Evolutionary conservation across 2,113 vertebrate species (phyloP), one percentile per base, ranked within the genome.

Genomic region (Fregata magnificens): DNA sequence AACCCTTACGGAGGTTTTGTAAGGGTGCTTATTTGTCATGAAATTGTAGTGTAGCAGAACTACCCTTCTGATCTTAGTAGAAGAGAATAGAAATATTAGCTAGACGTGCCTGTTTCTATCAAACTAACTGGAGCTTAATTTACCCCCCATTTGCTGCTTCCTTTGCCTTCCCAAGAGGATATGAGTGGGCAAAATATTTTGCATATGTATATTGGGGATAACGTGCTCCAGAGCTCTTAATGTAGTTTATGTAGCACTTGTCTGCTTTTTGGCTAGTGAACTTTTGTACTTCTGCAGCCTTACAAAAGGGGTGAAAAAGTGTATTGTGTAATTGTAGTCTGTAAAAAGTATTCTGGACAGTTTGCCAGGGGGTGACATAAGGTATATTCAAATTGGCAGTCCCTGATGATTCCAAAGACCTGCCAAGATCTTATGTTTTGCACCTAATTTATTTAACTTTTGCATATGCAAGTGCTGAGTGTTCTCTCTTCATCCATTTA

Each of bases 361-460:
- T 63, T 93, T 94, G 49, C 79, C 84, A 82, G 83, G 69, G 85
- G 45, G 32, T 91, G 78, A 95, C 42, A 42, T 77, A 82, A 94
- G 55, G 36, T 70, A 70, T 76, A 58, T 73, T 88, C 45, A 77
- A 36, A 65, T 66, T 88, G 81, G 55, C 66, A 34, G 58, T 80
- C 45, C 26, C 26, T 66, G 26, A 50, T 45, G 31, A n/a, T 85
- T 90, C 52, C 77, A 58, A 83, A 90, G 81, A 80, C 45, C 18
- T 9, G 66, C 58, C 86, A 94, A 90, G 89, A 85, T 85, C 72
- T 67, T 73, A 22, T 13, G 4, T 15, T 95, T 94, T 38, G 0
- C 74, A 79, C 86, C 49, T 95, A 81, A 88, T 96, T 88, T 82
- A 61, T 94, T 85, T 95, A 77, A 53, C 65, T 95, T 82, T 36